Base-by-base conservation (phyloP, 2,797 vertebrate genomes). In the Trematomus bernacchii region DNA sequence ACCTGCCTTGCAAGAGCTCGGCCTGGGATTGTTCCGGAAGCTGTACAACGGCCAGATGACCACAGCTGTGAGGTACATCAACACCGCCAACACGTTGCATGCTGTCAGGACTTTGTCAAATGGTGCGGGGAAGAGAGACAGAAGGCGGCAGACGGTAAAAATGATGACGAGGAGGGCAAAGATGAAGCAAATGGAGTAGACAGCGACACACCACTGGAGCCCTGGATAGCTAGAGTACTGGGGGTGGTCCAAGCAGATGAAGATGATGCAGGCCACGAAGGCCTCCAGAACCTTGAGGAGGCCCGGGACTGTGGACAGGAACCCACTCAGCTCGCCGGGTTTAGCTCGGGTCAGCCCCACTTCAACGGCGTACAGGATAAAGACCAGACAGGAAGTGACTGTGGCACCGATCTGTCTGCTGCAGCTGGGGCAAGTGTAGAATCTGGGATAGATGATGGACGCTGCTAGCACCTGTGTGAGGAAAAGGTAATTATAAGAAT, bases 231-330 rank as follows among this genome's bases (percentile, higher is more conserved):
- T 0, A 0, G 0, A 2, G 70, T 66, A 3, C 0, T 0, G 0
- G 55, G 2, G 13, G 14, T 51, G 3, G 21, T 88, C 82, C 50
- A 95, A 51, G 48, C 83, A 93, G 70, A 88, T 93, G 87, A 98
- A 97, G 91, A 97, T 97, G 72, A 97, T 95, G 67, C 96, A 97
- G 40, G 96, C 95, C 69, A 97, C 91, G 0, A 96, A 97, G 57
- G 93, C 93, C 80, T 98, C 96, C 10, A 98, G 94, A 7, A 97
- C 96, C 79, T 97, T 98, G 63, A 97, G 92, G 43, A 97, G 94
- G 10, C 97, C 97, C 0, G 97, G 96, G 37, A 97, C 71, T 0
- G 97, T 96, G 74, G 94, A 92, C 57, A 97, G 92, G 84, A 97
- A 97, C 37, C 95, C 95, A 61, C 96, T 96, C 76, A 96, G 83